Base-by-base conservation (phyloP, 2,888 invertebrate genomes). In the Chalcosyrphus nemorum region DNA sequence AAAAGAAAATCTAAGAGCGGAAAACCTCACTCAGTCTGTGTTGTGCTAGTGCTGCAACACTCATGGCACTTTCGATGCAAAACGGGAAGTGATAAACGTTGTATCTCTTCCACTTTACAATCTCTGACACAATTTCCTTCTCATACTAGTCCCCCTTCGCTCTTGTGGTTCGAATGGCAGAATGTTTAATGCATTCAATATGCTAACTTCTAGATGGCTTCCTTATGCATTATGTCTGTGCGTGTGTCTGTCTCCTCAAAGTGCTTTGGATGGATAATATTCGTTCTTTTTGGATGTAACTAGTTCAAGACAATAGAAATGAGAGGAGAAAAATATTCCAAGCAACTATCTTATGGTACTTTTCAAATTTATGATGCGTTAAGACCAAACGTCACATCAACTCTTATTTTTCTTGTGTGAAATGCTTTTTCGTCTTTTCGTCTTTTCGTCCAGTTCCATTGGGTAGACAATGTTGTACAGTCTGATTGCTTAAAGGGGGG, bases 171-270 rank as follows among this genome's bases (percentile, higher is more conserved):
- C n/a, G 15, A 9, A 13, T 38, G 5, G 24, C 1, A 43, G 59
- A 65, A 77, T 82, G 66, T 82, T 77, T 77, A 78, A 82, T 77
- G 72, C 66, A 74, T 82, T n/a, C 41, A 68, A 78, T 82, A 68
- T 74, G 72, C 57, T 72, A 74, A 72, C 82, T 72, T 72, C 61
- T 68, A 78, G 78, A 82, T 82, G 77, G 77, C 61, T 78, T 77
- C 72, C 82, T 56, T 63, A n/a, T n/a, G n/a, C n/a, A n/a, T n/a
- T 77, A 61, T 61, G 4, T 24, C 24, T 2, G 4, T 4, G 24
- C 4, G 24, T 4, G 32, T 32, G 65, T 59, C 50, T 59, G 66
- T 15, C 59, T 50, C 50, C 43, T 19, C 35, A n/a, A 50, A 15
- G 56, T 76, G 29, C 35, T 24, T 63, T 29, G 7, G 5, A 54